Conservation (phyloP, 2,113 vertebrate genomes). For the Copsychus sechellarum region DNA sequence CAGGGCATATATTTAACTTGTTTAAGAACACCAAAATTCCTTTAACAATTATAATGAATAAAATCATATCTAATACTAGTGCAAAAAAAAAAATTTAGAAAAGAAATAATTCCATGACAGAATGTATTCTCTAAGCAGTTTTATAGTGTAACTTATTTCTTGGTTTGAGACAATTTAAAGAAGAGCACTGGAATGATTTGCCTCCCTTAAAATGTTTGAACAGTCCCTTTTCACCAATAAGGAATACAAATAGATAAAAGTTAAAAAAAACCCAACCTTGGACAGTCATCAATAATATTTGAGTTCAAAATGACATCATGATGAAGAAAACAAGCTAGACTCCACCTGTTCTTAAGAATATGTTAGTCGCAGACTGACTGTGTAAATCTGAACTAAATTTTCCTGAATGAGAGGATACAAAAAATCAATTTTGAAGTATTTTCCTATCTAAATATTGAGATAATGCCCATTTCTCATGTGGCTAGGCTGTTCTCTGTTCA, state of each 20-base stretch:
- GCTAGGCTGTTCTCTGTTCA: neutral
- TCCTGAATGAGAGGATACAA: neutral
- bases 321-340: neutral
- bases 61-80: neutral
- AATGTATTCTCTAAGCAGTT: neutral
- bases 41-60: neutral
- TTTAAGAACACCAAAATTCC: neutral
- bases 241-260: neutral
- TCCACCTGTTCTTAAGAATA: neutral
- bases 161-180: neutral
- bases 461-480: neutral
- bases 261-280: fast-evolving
- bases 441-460: neutral
- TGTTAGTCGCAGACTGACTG: neutral
- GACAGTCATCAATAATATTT: neutral
- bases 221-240: neutral
- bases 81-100: neutral
- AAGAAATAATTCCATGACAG: neutral
- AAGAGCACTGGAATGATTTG: neutral
- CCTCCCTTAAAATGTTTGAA: neutral
- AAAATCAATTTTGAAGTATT: neutral
- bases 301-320: neutral
- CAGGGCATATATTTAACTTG: neutral
- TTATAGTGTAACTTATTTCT: neutral
- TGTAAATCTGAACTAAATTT: neutral